These are phyloP conservation scores for Branchinecta sandiegonensis DNA, from an alignment of 2,888 invertebrate genomes.

Conservation along the genomic window DNA sequence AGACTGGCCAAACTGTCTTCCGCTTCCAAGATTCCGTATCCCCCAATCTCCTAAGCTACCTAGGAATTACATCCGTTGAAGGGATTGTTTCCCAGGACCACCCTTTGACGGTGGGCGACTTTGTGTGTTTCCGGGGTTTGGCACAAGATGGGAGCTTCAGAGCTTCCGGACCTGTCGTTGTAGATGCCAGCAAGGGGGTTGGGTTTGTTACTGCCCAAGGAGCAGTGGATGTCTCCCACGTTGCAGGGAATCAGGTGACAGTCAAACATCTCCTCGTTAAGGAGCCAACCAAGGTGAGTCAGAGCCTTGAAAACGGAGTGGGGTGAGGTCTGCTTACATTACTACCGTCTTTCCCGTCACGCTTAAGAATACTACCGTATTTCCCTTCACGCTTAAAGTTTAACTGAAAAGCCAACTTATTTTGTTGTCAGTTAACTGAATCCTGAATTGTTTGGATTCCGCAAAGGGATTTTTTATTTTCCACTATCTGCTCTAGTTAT, in stretches of 20 bases:
- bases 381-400: no score
- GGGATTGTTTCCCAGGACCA: neutral
- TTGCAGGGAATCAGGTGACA: neutral
- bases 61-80: neutral
- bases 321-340: no score
- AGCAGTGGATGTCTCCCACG: neutral
- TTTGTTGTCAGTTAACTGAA: no score
- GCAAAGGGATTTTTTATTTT: no score
- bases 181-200: neutral
- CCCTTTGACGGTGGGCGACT: neutral
- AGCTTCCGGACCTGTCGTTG: constrained; percentile 3
- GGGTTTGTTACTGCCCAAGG: neutral
- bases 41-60: neutral
- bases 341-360: no score
- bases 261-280: neutral
- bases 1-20: neutral
- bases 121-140: neutral
- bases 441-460: no score
- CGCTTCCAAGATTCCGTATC: neutral
- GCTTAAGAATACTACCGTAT: no score
- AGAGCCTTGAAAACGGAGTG: no score
- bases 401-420: no score
- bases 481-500: no score
- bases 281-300: neutral
- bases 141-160: neutral